A percentile compares a stretch with the other conserved stretches of the same genome.
Evolutionary conservation across 2,797 vertebrate species (phyloP).

Genomic region (Mus minutoides): DNA sequence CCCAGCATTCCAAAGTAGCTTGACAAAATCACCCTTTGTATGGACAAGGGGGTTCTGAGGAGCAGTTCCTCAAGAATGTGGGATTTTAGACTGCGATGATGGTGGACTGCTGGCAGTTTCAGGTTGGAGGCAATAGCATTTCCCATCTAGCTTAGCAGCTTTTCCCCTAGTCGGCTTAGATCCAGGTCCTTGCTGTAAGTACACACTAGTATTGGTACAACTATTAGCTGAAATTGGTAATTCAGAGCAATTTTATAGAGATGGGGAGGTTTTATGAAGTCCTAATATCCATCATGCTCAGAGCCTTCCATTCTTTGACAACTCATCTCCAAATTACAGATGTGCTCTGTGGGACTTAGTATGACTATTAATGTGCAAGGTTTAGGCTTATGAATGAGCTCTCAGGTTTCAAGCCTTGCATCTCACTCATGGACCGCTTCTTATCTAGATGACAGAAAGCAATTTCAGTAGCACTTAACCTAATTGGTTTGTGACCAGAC

Average conservation of each 20-base stretch:
- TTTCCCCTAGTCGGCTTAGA: not conserved
- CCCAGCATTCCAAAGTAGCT: not conserved
- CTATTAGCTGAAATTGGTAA: constrained; percentile 5
- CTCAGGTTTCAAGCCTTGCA: constrained; percentile 59
- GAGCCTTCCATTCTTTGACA: constrained; percentile 45
- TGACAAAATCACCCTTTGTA: not conserved
- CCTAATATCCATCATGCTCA: constrained; percentile 33
- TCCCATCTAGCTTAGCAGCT: not conserved
- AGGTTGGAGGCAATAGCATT: not conserved
- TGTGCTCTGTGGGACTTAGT: constrained; percentile 52
- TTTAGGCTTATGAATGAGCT: constrained; percentile 53
- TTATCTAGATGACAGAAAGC: constrained; percentile 68
- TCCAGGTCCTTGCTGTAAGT: not conserved
- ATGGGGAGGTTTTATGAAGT: constrained; percentile 7
- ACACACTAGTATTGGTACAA: not conserved
- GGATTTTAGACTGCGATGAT: not conserved
- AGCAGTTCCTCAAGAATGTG: not conserved
- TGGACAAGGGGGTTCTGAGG: not conserved
- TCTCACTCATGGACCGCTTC: constrained; percentile 61
- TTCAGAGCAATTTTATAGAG: constrained; percentile 24
- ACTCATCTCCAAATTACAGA: constrained; percentile 52
- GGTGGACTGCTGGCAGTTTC: not conserved
- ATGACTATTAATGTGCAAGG: constrained; percentile 42
- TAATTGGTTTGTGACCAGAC: constrained; percentile 77
- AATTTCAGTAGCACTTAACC: constrained; percentile 73